Conservation (phyloP, 2,113 vertebrate genomes). For the Mastomys natalensis region DNA sequence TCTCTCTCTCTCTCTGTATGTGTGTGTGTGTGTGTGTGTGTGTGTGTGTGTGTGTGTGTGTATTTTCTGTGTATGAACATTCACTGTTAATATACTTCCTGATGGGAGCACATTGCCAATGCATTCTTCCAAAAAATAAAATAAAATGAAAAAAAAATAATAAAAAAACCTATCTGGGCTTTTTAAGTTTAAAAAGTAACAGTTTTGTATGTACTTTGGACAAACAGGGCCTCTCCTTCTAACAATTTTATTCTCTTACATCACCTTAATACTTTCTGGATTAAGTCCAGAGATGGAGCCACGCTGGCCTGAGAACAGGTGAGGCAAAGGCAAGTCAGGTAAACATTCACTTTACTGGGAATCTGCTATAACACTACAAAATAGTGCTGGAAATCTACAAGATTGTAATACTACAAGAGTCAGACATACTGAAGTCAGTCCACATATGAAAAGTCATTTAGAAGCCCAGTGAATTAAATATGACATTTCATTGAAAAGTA, state of each 20-base stretch:
- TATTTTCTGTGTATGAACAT: background rate
- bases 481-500: background rate
- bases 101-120: constrained; percentile 48
- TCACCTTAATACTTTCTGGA: background rate
- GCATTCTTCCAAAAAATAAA: constrained; percentile 49
- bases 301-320: background rate
- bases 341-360: background rate
- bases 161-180: background rate
- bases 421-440: background rate
- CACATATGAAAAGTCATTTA: background rate
- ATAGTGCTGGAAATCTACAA: background rate
- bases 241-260: background rate
- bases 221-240: background rate
- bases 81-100: constrained; percentile 36
- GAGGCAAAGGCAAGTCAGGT: background rate
- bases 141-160: too few relatives aligned
- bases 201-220: background rate
- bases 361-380: background rate
- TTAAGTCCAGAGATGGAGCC: background rate
- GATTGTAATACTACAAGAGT: background rate
- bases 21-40: background rate
- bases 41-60: background rate
- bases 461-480: constrained; percentile 17
- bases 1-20: too few relatives aligned
- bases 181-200: background rate